Evolutionary conservation across 2,888 invertebrate genomes (phyloP).

Genomic region (Drepana falcataria): DNA sequence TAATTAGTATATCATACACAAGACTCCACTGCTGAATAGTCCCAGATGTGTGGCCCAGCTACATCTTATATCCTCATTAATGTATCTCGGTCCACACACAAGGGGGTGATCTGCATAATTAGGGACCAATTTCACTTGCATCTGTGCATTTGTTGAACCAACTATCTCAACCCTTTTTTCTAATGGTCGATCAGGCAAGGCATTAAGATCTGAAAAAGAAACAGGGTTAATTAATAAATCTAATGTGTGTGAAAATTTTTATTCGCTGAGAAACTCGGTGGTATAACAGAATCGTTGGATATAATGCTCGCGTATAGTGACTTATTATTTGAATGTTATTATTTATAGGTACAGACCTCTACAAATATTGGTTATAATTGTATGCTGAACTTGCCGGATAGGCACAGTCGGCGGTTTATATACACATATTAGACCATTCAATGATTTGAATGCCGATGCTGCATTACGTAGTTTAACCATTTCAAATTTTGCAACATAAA

Average conservation of each 20-base stretch:
- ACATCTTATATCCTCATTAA: slow-evolving; percentile 81
- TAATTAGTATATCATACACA: slow-evolving; percentile 70
- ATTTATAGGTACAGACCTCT: slow-evolving; percentile 74
- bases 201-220: slow-evolving; percentile 82
- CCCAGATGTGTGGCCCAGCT: slow-evolving; percentile 80
- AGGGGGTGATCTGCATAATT: slow-evolving; percentile 87
- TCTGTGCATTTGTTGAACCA: slow-evolving; percentile 79
- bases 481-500: slow-evolving; percentile 2
- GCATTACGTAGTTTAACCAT: slow-evolving; percentile 72
- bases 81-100: slow-evolving; percentile 87
- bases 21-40: slow-evolving; percentile 84
- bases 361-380: slow-evolving; percentile 81
- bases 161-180: slow-evolving; percentile 80
- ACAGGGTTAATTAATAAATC: neutral
- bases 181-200: slow-evolving; percentile 80
- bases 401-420: slow-evolving; percentile 86
- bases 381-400: slow-evolving; percentile 72
- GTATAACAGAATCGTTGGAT: no score
- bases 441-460: slow-evolving; percentile 78
- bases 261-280: no score
- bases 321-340: no score
- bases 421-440: slow-evolving; percentile 88
- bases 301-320: no score
- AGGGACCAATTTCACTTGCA: slow-evolving; percentile 78
- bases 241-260: neutral